Conservation (phyloP, 2,797 vertebrate genomes). For the Hippopotamyrus pictus region DNA sequence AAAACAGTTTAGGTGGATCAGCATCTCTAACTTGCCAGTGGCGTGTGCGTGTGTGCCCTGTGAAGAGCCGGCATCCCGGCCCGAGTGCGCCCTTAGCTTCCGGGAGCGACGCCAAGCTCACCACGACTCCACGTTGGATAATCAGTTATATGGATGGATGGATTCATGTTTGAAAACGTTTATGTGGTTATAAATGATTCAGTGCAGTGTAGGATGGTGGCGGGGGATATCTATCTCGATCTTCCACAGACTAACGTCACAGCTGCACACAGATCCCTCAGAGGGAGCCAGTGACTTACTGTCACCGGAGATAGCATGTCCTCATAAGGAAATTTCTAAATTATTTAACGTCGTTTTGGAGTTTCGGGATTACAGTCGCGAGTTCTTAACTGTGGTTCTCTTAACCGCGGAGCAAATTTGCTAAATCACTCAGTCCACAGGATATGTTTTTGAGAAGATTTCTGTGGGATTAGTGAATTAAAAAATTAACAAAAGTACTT, state of each 20-base stretch:
- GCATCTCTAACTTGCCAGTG: background rate
- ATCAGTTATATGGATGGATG: slow-evolving; percentile 7
- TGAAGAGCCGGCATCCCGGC: background rate
- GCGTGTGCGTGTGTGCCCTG: background rate
- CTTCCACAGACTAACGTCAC: background rate
- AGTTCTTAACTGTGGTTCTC: background rate
- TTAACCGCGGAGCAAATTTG: background rate
- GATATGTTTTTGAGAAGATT: background rate
- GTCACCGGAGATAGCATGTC: background rate
- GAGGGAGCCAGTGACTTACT: background rate
- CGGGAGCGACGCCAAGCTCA: background rate
- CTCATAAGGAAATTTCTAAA: background rate
- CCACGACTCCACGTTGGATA: background rate
- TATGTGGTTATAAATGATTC: slow-evolving; percentile 5
- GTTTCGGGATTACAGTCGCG: background rate
- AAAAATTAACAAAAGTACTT: background rate
- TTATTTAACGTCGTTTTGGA: background rate
- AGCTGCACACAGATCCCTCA: background rate
- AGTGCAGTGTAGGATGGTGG: background rate
- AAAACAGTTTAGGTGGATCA: background rate
- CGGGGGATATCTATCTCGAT: background rate
- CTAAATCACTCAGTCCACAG: background rate
- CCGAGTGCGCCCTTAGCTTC: background rate
- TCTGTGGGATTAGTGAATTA: background rate
- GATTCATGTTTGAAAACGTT: slow-evolving; percentile 9